Evolutionary conservation across 2,888 invertebrate genomes (phyloP), one percentile per base, ranked within the genome.

Genomic region (Caenorhabditis panamensis): DNA sequence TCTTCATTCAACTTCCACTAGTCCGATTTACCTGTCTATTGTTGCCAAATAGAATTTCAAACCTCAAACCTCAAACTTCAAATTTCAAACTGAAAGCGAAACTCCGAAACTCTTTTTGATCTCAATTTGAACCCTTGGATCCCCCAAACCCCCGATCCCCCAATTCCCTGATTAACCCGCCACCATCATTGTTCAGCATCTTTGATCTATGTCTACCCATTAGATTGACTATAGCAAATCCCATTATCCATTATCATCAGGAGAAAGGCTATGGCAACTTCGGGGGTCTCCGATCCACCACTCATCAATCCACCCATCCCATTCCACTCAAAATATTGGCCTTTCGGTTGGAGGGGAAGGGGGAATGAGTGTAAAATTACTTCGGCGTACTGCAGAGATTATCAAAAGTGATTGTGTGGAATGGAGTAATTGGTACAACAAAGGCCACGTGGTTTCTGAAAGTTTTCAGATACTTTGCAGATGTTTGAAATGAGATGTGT

Each of bases 211-310:
- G 73, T 66, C 36, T 47, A 2, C 41, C 47, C 53, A 22, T 49
- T 58, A 31, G 31, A 41, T 58, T 41, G 37, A 73, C 73, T 73
- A 73, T 59, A 73, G 59, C 64, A 31, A 64, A 73, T 64, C 73
- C 73, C 64, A 64, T 72, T 72, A 72, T 72, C 72, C 72, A 64
- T 73, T 73, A 73, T 73, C 73, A 73, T 73, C 59, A 20, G 49
- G 49, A 2, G 54, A 44, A 31, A 58, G 24, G 54, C 44, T 53
- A 37, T 36, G 22, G 69, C 69, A 59, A 59, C 69, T 61, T 69
- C 49, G 59, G 47, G 31, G 31, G 9, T 44, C 16, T 44, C 49
- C 47, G 36, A n/a, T 64, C 26, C 31, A 49, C 41, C 13, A 58
- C 58, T 36, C 58, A 72, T 63, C 73, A 66, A 73, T 64, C 64